Evolutionary conservation across 2,888 invertebrate species (phyloP), one percentile per base, ranked within the genome.

Genomic region (Temnothorax unifasciatus): DNA sequence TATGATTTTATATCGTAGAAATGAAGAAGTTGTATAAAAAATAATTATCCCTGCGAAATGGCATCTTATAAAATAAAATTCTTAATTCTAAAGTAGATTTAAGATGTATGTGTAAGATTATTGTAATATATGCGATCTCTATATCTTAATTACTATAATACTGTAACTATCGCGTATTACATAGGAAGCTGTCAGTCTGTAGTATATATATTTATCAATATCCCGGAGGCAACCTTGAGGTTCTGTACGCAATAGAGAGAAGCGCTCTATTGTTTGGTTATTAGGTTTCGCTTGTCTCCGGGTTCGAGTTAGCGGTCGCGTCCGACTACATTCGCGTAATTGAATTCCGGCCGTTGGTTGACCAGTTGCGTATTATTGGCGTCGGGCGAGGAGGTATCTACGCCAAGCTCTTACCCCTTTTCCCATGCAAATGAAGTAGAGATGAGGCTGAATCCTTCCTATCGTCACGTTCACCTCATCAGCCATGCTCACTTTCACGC

Each of bases 351-450:
- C 81, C 82, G 84, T 88, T 83, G 87, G 82, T 71, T 81, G 84
- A 81, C 84, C 88, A 74, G 89, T 87, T 83, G 86, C 86, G 87
- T 89, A 88, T 91, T 91, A 90, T 92, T 90, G 88, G 88, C 29
- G 90, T 89, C 91, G 86, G 87, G 3, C 18, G 29, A 82, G 90
- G 85, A 89, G 77, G 41, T 41, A 25, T n/a, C 54, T 86, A 85
- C 79, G 86, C 77, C 75, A 85, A 89, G 89, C 90, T 87, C 89
- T 89, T 89, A 86, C 82, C 83, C 87, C 50, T 68, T 92, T 52
- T 90, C 88, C 90, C 88, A 92, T 92, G 92, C 89, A 92, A 92
- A 92, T 92, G 92, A 90, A 90, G 87, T 86, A 81, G 86, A 86
- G 87, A 82, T 84, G 44, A 66, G 66, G 84, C 76, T 47, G 68